A percentile compares a stretch with the other conserved stretches of the same genome.
Conservation (phyloP, 2,113 vertebrate species). For the Gasterosteus nipponicus region DNA sequence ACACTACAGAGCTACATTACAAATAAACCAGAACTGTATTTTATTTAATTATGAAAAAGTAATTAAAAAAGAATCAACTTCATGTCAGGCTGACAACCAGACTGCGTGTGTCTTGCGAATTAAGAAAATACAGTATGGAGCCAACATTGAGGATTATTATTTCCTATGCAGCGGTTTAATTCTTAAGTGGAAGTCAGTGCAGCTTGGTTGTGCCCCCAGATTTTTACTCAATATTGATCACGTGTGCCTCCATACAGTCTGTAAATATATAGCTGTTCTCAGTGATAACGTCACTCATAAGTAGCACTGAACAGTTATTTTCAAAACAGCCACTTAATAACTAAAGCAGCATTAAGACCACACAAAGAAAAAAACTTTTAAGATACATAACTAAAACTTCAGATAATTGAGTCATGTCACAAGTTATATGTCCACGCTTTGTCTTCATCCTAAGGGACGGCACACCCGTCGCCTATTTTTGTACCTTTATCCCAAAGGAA, state of each 20-base stretch:
- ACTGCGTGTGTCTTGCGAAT: neutral
- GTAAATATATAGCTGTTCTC: constrained; percentile 6
- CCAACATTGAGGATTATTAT: neutral
- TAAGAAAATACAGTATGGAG: neutral
- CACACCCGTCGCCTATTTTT: constrained; percentile 5
- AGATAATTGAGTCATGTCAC: neutral
- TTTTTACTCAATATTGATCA: neutral
- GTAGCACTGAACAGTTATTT: neutral
- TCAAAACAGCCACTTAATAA: neutral
- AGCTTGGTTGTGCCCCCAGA: neutral
- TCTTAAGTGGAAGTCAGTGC: constrained; percentile 9
- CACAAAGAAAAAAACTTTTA: constrained; percentile 19
- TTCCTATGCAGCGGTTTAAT: neutral
- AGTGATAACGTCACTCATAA: neutral
- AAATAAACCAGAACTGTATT: constrained; percentile 1
- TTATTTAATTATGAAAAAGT: constrained; percentile 29
- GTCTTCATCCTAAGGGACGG: constrained; percentile 19
- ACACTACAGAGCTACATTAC: neutral
- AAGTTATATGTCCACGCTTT: neutral
- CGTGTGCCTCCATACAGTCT: neutral
- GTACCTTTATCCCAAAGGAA: constrained; percentile 27
- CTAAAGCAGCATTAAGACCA: constrained; percentile 26
- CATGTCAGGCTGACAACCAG: neutral
- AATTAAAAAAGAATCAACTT: neutral
- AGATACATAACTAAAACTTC: constrained; percentile 14